phyloP scores from a whole-genome alignment of 2,797 vertebrate species.

The Sebastiscus albofasciatus region DNA sequence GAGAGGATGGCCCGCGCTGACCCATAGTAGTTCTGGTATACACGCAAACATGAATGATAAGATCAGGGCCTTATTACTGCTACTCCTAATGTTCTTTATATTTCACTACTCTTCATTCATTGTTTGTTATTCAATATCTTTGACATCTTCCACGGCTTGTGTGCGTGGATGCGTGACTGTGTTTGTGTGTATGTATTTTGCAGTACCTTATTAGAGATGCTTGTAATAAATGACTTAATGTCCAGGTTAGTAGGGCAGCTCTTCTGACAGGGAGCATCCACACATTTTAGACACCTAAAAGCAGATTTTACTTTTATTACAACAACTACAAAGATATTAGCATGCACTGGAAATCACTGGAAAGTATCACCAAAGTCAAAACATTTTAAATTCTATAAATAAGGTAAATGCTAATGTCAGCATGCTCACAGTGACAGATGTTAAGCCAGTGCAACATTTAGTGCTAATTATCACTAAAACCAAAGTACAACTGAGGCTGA shows the following conservation, averaged over 20 bases:
- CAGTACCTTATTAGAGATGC: conserved; percentile 93
- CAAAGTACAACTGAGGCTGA: no score
- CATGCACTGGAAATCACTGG: no score
- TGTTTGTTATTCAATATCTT: neutral
- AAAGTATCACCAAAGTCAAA: no score
- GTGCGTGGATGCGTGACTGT: neutral
- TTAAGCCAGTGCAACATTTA: no score
- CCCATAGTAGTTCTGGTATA: conserved; percentile 86
- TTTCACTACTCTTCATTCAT: neutral
- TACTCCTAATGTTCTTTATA: neutral
- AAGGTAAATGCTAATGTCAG: no score
- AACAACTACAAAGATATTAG: no score
- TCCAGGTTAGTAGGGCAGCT: conserved; percentile 96
- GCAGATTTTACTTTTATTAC: conserved; percentile 16
- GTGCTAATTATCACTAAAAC: no score
- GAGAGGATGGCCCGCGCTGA: conserved; percentile 92
- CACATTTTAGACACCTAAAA: conserved; percentile 93
- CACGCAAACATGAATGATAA: neutral
- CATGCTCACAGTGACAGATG: no score
- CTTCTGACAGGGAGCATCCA: conserved; percentile 96
- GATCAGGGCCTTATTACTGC: neutral
- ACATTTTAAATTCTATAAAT: no score
- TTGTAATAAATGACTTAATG: conserved; percentile 95
- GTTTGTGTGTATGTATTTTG: conserved; percentile 1
- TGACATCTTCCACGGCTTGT: neutral